These are phyloP conservation scores for Dioctria linearis DNA, from an alignment of 2,888 invertebrate species.

Conservation along the genomic window DNA sequence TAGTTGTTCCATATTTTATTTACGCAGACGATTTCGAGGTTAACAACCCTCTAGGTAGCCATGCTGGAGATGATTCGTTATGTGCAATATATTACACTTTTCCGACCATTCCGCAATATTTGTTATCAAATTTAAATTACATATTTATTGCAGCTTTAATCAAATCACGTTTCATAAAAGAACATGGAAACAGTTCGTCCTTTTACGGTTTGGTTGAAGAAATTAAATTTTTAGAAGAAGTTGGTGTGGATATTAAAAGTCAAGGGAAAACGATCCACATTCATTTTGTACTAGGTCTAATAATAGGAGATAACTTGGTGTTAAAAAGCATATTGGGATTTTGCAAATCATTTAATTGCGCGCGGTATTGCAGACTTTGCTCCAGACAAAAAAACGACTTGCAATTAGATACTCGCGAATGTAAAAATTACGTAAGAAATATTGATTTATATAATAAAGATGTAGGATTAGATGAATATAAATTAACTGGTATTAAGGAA, in stretches of 20 bases:
- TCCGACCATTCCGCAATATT: slow-evolving; percentile 1
- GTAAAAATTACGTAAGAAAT: slow-evolving; percentile 57
- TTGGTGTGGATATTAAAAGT: slow-evolving; percentile 38
- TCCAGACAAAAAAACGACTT: slow-evolving; percentile 59
- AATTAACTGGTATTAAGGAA: slow-evolving; percentile 59
- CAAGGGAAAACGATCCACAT: too few relatives aligned
- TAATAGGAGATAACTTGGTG: slow-evolving; percentile 48
- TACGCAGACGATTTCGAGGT: too few relatives aligned
- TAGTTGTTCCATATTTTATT: background rate
- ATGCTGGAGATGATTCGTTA: too few relatives aligned
- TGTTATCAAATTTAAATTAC: slow-evolving; percentile 55
- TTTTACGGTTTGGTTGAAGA: slow-evolving; percentile 55
- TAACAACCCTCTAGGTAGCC: too few relatives aligned
- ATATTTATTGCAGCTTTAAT: slow-evolving; percentile 57
- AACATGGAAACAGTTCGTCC: slow-evolving; percentile 50
- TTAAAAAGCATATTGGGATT: slow-evolving; percentile 38
- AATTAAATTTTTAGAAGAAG: slow-evolving; percentile 52
- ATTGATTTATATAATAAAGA: slow-evolving; percentile 56
- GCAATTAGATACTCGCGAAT: slow-evolving; percentile 59
- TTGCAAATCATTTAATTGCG: slow-evolving; percentile 60
- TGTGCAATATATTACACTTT: slow-evolving; percentile 46
- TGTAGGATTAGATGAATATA: slow-evolving; percentile 56
- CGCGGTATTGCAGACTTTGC: slow-evolving; percentile 60
- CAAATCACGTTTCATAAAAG: slow-evolving; percentile 52
- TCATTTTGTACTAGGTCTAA: slow-evolving; percentile 41